Percentiles rank a stretch among this genome's conserved stretches.
phyloP scores from a whole-genome alignment of 2,888 invertebrate species.

The Nymphalis urticae region DNA sequence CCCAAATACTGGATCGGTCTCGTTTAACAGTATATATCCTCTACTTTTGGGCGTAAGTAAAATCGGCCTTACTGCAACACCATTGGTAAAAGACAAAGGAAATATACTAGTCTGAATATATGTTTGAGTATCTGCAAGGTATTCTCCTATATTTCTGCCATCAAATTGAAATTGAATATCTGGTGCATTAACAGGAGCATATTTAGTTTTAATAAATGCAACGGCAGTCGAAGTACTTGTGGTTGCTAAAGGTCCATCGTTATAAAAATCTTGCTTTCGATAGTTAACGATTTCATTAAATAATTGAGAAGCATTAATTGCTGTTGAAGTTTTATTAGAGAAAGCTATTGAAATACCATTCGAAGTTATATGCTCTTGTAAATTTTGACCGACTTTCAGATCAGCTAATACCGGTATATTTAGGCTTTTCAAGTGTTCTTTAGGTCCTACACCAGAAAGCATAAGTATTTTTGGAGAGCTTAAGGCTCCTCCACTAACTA shows the following conservation, averaged over 20 bases:
- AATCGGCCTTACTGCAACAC: slow-evolving; percentile 83
- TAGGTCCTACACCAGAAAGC: slow-evolving; percentile 85
- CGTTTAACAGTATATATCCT: slow-evolving; percentile 68
- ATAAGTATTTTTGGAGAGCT: slow-evolving; percentile 84
- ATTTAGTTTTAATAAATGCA: slow-evolving; percentile 83
- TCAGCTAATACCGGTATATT: slow-evolving; percentile 82
- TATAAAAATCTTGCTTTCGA: slow-evolving; percentile 50
- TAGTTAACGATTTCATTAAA: slow-evolving; percentile 70
- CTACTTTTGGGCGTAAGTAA: slow-evolving; percentile 83
- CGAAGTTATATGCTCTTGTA: slow-evolving; percentile 88
- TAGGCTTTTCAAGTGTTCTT: slow-evolving; percentile 72
- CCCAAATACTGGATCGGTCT: slow-evolving; percentile 86
- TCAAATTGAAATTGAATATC: slow-evolving; percentile 87
- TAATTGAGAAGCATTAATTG: slow-evolving; percentile 61
- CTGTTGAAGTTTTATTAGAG: slow-evolving; percentile 77
- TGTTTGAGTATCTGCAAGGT: slow-evolving; percentile 79
- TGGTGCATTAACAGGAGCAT: slow-evolving; percentile 69
- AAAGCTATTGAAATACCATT: slow-evolving; percentile 75
- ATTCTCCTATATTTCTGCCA: slow-evolving; percentile 79
- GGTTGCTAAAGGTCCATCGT: slow-evolving; percentile 75
- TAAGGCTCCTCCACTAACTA: slow-evolving; percentile 81
- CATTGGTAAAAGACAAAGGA: slow-evolving; percentile 84
- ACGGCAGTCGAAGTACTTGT: slow-evolving; percentile 79
- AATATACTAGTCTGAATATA: slow-evolving; percentile 69
- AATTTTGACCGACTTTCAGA: slow-evolving; percentile 86